phyloP scores from a whole-genome alignment of 2,888 invertebrate species.

The Epirrhoe alternata region DNA sequence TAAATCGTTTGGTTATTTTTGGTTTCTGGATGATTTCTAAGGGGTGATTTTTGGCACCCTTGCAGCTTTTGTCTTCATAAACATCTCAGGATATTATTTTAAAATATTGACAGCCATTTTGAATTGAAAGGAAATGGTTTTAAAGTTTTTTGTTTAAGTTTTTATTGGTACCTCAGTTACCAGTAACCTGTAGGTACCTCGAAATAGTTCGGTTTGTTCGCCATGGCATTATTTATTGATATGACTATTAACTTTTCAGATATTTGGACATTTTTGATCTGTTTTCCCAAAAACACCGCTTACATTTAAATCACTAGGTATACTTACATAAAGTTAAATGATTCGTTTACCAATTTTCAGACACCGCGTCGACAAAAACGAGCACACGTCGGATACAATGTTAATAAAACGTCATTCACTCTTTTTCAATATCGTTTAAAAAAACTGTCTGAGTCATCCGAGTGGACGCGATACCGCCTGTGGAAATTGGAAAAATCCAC shows the following conservation, averaged over 20 bases:
- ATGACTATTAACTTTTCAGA: too few relatives aligned
- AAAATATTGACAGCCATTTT: background rate
- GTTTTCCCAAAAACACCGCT: too few relatives aligned
- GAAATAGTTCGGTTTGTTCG: too few relatives aligned
- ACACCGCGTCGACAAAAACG: constrained; percentile 35
- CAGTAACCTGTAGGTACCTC: too few relatives aligned
- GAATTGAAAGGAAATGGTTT: too few relatives aligned
- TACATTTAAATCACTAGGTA: too few relatives aligned
- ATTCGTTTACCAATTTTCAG: constrained; percentile 30
- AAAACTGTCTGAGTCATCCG: constrained; percentile 57
- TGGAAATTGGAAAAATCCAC: constrained; percentile 78
- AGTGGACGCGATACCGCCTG: constrained; percentile 65
- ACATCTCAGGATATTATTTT: background rate
- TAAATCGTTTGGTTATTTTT: constrained; percentile 62
- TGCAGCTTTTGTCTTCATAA: too few relatives aligned
- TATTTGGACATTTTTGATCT: too few relatives aligned
- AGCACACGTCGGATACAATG: constrained; percentile 39
- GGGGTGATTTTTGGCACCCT: constrained; percentile 26
- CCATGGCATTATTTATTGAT: too few relatives aligned
- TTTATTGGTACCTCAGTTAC: background rate
- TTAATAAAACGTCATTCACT: constrained; percentile 53
- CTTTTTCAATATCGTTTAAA: constrained; percentile 45
- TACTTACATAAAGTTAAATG: background rate
- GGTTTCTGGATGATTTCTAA: constrained; percentile 47
- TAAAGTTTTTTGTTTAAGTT: too few relatives aligned